Evolutionary conservation across 2,113 vertebrate species (phyloP).

Genomic region (Smithornis capensis): DNA sequence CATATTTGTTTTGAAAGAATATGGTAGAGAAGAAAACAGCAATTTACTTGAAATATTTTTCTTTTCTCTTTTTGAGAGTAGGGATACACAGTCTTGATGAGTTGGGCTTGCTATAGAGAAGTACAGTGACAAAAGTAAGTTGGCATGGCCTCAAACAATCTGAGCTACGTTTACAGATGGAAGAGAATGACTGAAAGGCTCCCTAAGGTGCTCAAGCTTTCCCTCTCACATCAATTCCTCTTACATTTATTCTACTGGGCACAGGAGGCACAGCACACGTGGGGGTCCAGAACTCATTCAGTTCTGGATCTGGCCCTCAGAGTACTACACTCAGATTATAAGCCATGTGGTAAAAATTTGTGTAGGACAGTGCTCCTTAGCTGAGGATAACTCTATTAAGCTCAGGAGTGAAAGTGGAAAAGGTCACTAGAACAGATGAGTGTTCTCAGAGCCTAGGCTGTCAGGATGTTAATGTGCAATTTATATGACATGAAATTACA

Average conservation of each 20-base stretch:
- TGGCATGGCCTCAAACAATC: background rate
- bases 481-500: background rate
- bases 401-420: background rate
- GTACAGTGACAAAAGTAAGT: background rate
- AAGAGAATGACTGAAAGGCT: background rate
- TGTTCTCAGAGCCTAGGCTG: background rate
- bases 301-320: background rate
- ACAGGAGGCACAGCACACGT: rapidly evolving
- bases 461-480: background rate
- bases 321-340: background rate
- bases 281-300: background rate
- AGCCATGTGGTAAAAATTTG: background rate
- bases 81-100: background rate
- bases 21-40: background rate
- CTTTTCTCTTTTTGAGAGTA: rapidly evolving
- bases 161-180: background rate
- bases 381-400: background rate
- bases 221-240: background rate
- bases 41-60: background rate
- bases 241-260: background rate
- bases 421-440: background rate
- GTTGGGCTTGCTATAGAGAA: background rate
- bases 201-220: background rate
- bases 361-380: background rate
- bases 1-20: background rate